phyloP scores from a whole-genome alignment of 2,888 invertebrate genomes.

The Tenthredo notha region DNA sequence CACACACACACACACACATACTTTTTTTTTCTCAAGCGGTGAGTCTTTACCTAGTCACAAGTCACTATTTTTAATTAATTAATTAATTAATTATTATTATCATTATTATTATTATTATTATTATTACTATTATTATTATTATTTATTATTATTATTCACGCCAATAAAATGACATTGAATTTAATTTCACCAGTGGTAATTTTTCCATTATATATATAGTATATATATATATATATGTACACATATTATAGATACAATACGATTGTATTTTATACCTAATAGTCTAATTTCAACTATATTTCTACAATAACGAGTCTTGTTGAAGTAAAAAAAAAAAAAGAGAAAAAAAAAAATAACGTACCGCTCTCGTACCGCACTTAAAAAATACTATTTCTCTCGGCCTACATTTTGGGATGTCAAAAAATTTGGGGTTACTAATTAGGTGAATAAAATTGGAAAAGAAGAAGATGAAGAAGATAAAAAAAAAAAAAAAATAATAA shows the following conservation, averaged over 20 bases:
- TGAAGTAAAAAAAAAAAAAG: neutral
- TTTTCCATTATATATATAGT: neutral
- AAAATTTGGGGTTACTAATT: conserved; percentile 35
- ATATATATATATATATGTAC: conserved; percentile 2
- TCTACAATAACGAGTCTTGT: too few species aligned
- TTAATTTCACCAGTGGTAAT: conserved; percentile 51
- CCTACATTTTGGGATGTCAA: conserved; percentile 46
- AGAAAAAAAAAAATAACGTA: neutral
- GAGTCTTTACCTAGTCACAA: conserved; percentile 79
- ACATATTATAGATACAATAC: too few species aligned
- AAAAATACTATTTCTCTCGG: conserved; percentile 27
- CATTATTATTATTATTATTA: conserved; percentile 76
- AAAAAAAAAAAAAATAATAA: conserved; percentile 42
- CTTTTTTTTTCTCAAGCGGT: conserved; percentile 75
- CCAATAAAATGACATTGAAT: conserved; percentile 64
- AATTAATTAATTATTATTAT: conserved; percentile 73
- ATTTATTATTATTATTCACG: conserved; percentile 71
- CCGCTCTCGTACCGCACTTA: neutral
- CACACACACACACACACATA: conserved; percentile 60
- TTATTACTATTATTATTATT: conserved; percentile 70
- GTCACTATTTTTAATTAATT: conserved; percentile 71
- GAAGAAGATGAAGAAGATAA: neutral
- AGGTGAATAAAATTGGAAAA: neutral
- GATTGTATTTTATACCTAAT: too few species aligned
- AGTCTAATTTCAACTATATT: too few species aligned